phyloP scores from a whole-genome alignment of 2,797 vertebrate genomes.

The Cossypha polioptera region DNA sequence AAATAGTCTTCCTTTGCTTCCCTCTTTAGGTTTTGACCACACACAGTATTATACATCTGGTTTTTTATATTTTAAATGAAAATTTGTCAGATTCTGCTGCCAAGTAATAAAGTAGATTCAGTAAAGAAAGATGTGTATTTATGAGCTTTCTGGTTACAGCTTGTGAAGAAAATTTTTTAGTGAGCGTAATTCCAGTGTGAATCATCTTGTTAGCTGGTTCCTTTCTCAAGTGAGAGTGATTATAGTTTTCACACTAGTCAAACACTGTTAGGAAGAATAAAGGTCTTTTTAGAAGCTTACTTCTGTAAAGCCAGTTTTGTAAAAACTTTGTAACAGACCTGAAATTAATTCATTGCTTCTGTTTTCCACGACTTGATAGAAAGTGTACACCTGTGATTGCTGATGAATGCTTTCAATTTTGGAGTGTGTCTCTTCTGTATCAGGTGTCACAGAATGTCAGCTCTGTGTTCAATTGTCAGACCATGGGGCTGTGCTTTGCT shows the following conservation, averaged over 20 bases:
- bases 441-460: rapidly evolving
- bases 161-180: not conserved
- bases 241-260: not conserved
- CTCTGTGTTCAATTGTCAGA: not conserved
- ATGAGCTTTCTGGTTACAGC: not conserved
- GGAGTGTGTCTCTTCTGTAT: not conserved
- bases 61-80: not conserved
- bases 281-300: not conserved
- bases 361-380: rapidly evolving
- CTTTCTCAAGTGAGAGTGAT: not conserved
- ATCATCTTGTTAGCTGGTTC: not conserved
- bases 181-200: not conserved
- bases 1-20: not conserved
- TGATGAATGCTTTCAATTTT: not conserved
- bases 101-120: not conserved
- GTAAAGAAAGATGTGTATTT: not conserved
- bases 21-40: not conserved
- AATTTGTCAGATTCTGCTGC: not conserved
- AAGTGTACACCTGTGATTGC: not conserved
- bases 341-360: not conserved
- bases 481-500: rapidly evolving
- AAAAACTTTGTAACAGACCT: not conserved
- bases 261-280: not conserved
- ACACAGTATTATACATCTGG: not conserved
- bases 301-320: not conserved